phyloP scores from a whole-genome alignment of 2,113 vertebrate species.

The Spea bombifrons region DNA sequence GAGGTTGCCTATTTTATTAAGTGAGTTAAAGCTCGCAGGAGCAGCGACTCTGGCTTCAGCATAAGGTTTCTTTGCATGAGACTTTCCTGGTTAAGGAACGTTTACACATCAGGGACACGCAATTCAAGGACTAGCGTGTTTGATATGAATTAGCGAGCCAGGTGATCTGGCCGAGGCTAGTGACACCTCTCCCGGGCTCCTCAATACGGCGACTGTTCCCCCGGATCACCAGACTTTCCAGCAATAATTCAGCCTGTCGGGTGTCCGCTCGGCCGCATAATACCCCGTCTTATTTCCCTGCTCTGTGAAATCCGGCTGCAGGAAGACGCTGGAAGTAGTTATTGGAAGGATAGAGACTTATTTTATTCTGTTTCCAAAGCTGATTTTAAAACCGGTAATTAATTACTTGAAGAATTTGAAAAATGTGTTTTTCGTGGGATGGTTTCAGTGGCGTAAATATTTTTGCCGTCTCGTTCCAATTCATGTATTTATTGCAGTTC shows the following conservation, averaged over 20 bases:
- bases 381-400: constrained; percentile 21
- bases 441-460: neutral
- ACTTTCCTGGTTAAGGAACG: too few relatives aligned
- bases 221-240: neutral
- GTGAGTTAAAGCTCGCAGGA: too few relatives aligned
- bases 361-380: neutral
- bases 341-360: constrained; percentile 13
- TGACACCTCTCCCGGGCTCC: neutral
- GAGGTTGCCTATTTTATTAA: too few relatives aligned
- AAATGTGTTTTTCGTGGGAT: constrained; percentile 24
- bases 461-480: constrained; percentile 5
- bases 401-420: constrained; percentile 5
- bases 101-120: too few relatives aligned
- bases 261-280: constrained; percentile 24
- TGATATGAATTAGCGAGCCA: neutral
- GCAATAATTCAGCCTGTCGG: constrained; percentile 9
- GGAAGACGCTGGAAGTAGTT: neutral
- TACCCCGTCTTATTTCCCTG: constrained; percentile 12
- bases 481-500: neutral
- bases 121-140: too few relatives aligned
- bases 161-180: neutral
- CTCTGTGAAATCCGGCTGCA: too few relatives aligned
- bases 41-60: too few relatives aligned
- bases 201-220: constrained; percentile 25
- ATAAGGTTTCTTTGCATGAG: too few relatives aligned